Conservation (phyloP, 2,797 vertebrate genomes). For the Fratercula arctica region DNA sequence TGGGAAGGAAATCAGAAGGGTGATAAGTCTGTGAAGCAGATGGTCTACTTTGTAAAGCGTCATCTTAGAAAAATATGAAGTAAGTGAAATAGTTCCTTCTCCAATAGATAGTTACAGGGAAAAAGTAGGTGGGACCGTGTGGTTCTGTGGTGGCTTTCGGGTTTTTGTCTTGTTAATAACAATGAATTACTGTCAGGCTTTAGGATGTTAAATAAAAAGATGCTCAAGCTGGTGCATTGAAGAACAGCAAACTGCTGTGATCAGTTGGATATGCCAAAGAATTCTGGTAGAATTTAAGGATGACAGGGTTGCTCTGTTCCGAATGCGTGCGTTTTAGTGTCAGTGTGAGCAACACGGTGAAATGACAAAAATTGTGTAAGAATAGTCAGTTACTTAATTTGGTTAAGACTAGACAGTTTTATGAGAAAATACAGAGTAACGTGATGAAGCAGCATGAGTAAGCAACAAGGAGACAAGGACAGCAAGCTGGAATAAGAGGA, state of each 20-base stretch:
- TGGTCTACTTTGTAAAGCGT: background rate
- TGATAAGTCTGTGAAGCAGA: background rate
- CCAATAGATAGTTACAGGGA: background rate
- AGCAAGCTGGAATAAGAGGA: background rate
- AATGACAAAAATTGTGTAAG: background rate
- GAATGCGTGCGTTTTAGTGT: accelerated
- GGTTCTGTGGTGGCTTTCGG: background rate
- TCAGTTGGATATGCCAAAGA: background rate
- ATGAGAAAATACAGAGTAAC: background rate
- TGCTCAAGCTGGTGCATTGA: background rate
- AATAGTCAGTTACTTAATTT: background rate
- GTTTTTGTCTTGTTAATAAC: background rate
- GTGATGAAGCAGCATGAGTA: background rate
- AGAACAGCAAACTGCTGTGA: background rate
- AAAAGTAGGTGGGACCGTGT: background rate
- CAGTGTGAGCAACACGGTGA: background rate
- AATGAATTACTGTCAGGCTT: background rate
- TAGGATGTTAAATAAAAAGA: background rate
- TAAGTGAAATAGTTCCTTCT: background rate
- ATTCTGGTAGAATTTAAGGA: background rate
- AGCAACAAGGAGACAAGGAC: background rate
- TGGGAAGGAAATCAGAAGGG: background rate
- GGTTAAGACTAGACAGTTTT: background rate
- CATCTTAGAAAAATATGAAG: background rate
- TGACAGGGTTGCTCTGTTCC: background rate